phyloP scores from a whole-genome alignment of 2,797 vertebrate species.

The Ctenopoma kingsleyae region DNA sequence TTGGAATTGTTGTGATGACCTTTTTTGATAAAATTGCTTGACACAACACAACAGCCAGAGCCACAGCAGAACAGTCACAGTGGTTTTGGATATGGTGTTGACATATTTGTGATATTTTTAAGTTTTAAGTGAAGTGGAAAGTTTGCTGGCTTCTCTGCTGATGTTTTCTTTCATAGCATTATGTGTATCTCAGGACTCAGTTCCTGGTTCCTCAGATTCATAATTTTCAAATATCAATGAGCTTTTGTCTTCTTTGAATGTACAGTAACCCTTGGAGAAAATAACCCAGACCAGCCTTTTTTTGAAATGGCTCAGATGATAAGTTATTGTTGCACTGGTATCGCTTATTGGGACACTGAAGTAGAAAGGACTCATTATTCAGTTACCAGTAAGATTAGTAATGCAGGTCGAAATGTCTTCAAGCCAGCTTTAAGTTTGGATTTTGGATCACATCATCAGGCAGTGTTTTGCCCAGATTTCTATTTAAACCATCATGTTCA shows the following conservation, averaged over 20 bases:
- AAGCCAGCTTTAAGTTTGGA: too few species aligned
- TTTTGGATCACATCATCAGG: background rate
- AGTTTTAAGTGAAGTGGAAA: too few species aligned
- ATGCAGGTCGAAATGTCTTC: background rate
- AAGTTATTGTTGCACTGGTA: background rate
- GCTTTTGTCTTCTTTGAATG: too few species aligned
- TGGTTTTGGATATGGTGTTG: too few species aligned
- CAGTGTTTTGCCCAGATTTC: background rate
- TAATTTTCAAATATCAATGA: background rate
- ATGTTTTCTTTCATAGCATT: too few species aligned
- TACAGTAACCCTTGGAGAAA: too few species aligned
- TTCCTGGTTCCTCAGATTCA: too few species aligned
- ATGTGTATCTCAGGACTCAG: too few species aligned
- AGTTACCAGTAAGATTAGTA: background rate
- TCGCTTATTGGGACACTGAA: background rate
- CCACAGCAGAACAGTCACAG: too few species aligned
- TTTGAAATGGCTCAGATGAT: background rate
- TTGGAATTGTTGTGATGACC: constrained; percentile 3
- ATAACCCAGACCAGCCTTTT: background rate
- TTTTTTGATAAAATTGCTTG: background rate
- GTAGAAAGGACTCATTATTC: background rate
- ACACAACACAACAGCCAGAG: background rate
- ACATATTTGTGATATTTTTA: background rate
- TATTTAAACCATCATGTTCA: background rate
- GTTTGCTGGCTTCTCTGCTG: too few species aligned